These are phyloP conservation scores for Musca vetustissima DNA, from an alignment of 1,140 invertebrate species.

Conservation along the genomic window DNA sequence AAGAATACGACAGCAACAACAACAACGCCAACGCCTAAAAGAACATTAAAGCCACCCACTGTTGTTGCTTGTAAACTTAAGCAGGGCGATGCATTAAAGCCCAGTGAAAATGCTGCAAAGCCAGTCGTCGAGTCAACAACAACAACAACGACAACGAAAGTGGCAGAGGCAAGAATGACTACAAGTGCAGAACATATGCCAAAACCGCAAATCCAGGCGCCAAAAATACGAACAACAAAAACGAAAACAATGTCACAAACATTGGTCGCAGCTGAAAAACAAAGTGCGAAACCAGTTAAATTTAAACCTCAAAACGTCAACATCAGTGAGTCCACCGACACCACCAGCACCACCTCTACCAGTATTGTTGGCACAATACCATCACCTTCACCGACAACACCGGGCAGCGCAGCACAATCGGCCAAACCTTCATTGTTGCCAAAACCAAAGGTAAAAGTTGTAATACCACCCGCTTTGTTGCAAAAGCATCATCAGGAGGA, in stretches of 20 bases:
- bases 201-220: constrained; percentile 4
- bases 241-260: constrained; percentile 4
- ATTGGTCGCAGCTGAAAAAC: not conserved
- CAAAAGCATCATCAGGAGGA: constrained; percentile 39
- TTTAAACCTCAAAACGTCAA: constrained; percentile 19
- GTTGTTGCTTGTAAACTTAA: not conserved
- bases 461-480: constrained; percentile 50
- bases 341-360: constrained; percentile 15
- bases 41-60: not conserved
- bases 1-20: not conserved
- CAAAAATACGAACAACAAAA: constrained; percentile 17
- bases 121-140: constrained; percentile 6
- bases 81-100: constrained; percentile 18
- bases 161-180: not conserved
- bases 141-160: not conserved
- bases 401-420: not conserved
- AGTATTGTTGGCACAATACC: constrained; percentile 1
- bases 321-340: constrained; percentile 10
- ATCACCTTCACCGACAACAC: not conserved
- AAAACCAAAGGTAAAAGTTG: constrained; percentile 54
- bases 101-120: constrained; percentile 19
- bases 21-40: not conserved
- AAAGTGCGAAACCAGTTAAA: not conserved
- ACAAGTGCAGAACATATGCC: not conserved
- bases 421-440: constrained; percentile 51